phyloP scores from a whole-genome alignment of 1,140 invertebrate species.

The Hestina assimilis region DNA sequence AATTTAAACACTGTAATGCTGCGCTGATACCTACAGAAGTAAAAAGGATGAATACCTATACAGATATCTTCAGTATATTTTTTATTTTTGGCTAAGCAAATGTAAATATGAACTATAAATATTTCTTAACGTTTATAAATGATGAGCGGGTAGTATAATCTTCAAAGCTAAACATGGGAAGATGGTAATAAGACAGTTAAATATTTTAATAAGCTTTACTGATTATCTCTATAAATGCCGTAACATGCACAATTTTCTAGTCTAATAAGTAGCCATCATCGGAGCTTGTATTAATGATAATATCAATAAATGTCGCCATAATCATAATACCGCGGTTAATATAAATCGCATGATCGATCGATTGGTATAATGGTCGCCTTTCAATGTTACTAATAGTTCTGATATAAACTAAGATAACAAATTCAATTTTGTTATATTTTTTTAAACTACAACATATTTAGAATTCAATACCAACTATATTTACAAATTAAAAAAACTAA shows the following conservation, averaged over 20 bases:
- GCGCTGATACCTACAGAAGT: too few relatives aligned
- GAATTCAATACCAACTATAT: too few relatives aligned
- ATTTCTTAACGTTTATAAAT: not conserved
- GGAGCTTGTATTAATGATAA: slow-evolving; percentile 8
- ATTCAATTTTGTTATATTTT: too few relatives aligned
- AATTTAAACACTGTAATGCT: too few relatives aligned
- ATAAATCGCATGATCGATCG: slow-evolving; percentile 7
- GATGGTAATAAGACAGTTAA: not conserved
- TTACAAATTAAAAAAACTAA: too few relatives aligned
- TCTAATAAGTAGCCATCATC: slow-evolving; percentile 17
- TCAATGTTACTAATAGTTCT: not conserved
- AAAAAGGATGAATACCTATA: too few relatives aligned
- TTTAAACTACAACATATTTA: too few relatives aligned
- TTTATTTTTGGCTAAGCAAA: too few relatives aligned
- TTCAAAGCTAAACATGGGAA: not conserved
- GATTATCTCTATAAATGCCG: slow-evolving; percentile 9
- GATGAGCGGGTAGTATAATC: not conserved
- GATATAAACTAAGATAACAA: too few relatives aligned
- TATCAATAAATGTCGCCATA: slow-evolving; percentile 12
- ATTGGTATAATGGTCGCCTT: not conserved
- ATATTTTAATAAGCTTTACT: not conserved
- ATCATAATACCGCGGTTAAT: slow-evolving; percentile 7
- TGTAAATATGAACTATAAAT: too few relatives aligned
- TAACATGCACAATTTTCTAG: slow-evolving; percentile 22
- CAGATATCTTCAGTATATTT: too few relatives aligned